phyloP scores from a whole-genome alignment of 2,797 vertebrate species.

The Eptatretus atami region DNA sequence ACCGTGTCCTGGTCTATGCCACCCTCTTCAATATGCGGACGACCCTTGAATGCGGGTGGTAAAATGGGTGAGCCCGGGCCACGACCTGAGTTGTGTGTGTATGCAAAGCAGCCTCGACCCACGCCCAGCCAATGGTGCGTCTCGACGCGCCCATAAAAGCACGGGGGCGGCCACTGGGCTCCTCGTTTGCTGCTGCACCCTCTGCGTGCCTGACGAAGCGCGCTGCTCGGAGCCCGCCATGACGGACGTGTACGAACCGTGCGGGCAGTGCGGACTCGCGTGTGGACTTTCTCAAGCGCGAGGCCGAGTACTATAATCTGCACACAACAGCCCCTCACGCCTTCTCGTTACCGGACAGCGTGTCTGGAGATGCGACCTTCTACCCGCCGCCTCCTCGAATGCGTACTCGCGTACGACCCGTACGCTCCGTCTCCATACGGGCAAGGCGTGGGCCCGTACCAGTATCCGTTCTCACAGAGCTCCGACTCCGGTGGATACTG shows the following conservation, averaged over 20 bases:
- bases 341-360: conserved; percentile 69
- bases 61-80: no score
- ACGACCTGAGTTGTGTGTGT: no score
- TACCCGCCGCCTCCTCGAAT: conserved; percentile 23
- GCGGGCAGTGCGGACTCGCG: conserved; percentile 1
- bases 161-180: no score
- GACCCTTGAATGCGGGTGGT: no score
- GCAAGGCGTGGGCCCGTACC: not conserved
- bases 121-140: no score
- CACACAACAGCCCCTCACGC: conserved; percentile 14
- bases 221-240: not conserved
- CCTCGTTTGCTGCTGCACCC: no score
- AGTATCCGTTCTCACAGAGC: not conserved
- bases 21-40: no score
- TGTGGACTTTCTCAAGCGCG: conserved; percentile 1
- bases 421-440: not conserved
- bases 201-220: no score
- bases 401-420: not conserved
- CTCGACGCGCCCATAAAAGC: no score
- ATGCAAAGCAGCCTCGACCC: no score
- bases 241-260: conserved; percentile 3
- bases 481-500: not conserved
- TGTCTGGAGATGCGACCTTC: conserved; percentile 43
- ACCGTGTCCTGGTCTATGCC: no score
- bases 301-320: conserved; percentile 1